Percentiles rank a stretch among this genome's conserved stretches.
These are phyloP conservation scores for Pogonocichla stellata DNA, from an alignment of 2,113 vertebrate genomes.

Conservation along the genomic window DNA sequence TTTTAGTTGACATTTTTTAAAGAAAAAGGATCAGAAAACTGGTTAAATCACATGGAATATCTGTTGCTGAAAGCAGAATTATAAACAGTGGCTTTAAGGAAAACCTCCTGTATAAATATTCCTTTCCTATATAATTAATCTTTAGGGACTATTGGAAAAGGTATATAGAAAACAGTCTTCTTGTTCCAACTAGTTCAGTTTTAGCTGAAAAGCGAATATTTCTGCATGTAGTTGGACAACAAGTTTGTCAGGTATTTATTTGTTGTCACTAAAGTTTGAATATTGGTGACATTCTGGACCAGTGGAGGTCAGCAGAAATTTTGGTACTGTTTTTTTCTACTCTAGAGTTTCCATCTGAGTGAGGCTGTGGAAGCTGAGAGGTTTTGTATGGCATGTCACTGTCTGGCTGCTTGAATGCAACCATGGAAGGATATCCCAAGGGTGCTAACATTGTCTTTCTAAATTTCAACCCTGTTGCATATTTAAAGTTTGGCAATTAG, in stretches of 20 bases:
- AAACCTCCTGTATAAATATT: not conserved
- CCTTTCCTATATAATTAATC: not conserved
- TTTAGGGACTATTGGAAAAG: not conserved
- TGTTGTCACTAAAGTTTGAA: not conserved
- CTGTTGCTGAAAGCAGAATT: not conserved
- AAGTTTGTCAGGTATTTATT: not conserved
- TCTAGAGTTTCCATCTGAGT: not conserved
- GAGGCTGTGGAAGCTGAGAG: not conserved
- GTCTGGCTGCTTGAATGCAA: not conserved
- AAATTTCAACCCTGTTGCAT: not conserved
- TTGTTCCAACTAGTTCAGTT: not conserved
- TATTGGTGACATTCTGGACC: not conserved
- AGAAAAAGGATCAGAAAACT: not conserved
- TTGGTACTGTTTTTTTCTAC: not conserved
- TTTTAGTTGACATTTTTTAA: not conserved
- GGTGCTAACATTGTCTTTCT: not conserved
- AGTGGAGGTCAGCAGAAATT: not conserved
- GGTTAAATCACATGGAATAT: not conserved
- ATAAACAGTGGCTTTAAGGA: not conserved
- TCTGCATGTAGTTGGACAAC: not conserved
- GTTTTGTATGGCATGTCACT: not conserved
- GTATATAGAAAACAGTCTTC: not conserved
- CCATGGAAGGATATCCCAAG: not conserved
- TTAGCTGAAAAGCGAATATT: not conserved
- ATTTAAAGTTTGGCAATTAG: slow-evolving; percentile 16